These are phyloP conservation scores for Prionailurus viverrinus DNA, from an alignment of 2,113 vertebrate genomes.

Conservation along the genomic window DNA sequence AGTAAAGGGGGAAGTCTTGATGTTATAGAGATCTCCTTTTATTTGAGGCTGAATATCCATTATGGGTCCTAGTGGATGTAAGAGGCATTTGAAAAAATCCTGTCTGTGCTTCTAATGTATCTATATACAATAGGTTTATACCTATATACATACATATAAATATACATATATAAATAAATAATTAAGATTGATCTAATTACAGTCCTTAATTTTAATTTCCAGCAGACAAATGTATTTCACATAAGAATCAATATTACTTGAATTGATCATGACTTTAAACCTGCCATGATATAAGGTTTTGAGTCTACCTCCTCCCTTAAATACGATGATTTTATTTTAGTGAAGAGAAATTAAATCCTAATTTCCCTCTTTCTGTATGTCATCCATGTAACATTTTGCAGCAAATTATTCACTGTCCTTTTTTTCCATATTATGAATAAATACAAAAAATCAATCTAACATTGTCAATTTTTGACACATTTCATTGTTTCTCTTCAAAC, in stretches of 20 bases:
- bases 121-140: background rate
- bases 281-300: background rate
- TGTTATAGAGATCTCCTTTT: background rate
- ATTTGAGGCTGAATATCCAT: background rate
- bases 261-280: background rate
- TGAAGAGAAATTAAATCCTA: background rate
- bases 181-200: constrained; percentile 54
- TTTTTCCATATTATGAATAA: background rate
- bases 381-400: background rate
- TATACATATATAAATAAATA: constrained; percentile 55
- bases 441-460: background rate
- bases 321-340: background rate
- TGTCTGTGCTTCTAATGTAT: constrained; percentile 70
- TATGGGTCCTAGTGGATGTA: background rate
- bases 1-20: background rate
- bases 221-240: background rate
- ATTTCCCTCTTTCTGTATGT: background rate
- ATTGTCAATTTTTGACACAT: background rate
- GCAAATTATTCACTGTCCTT: background rate
- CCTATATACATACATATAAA: background rate
- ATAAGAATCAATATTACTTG: background rate
- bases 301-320: background rate
- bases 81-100: constrained; percentile 54
- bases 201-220: background rate
- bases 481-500: constrained; percentile 19